A percentile compares a stretch with the other conserved stretches of the same genome.
These are phyloP conservation scores for Drosophila albomicans DNA, from an alignment of 1,140 invertebrate genomes.

Conservation along the genomic window DNA sequence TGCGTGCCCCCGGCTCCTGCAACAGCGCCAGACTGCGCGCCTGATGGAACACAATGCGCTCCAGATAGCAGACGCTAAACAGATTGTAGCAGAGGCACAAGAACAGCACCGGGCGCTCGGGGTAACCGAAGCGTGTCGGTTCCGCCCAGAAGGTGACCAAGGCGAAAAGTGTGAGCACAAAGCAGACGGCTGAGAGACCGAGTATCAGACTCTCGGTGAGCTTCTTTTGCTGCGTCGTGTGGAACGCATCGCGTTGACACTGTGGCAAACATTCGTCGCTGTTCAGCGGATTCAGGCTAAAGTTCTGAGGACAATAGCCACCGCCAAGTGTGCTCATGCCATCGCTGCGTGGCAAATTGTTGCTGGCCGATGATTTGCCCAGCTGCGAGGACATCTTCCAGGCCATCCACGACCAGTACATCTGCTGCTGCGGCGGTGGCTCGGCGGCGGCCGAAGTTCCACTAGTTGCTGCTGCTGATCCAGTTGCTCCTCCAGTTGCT, in stretches of 20 bases:
- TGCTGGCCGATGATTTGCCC: conserved; percentile 41
- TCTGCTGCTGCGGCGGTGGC: conserved; percentile 41
- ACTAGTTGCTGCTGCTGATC: background rate
- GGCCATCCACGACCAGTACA: conserved; percentile 74
- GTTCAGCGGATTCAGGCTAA: conserved; percentile 71
- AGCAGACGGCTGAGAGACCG: conserved; percentile 93
- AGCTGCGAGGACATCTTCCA: conserved; percentile 63
- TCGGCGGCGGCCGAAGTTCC: background rate
- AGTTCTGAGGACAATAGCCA: conserved; percentile 74
- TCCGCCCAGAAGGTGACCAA: conserved; percentile 96
- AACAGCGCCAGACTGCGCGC: conserved; percentile 88
- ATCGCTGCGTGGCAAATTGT: background rate
- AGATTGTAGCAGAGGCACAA: conserved; percentile 94
- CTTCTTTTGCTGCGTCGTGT: conserved; percentile 90
- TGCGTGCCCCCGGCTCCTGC: conserved; percentile 76
- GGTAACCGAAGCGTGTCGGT: conserved; percentile 92
- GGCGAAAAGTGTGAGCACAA: conserved; percentile 93
- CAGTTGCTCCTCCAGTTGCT: background rate
- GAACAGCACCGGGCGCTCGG: conserved; percentile 94
- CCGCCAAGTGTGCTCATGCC: background rate
- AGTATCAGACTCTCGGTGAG: conserved; percentile 93
- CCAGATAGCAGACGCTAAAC: conserved; percentile 87
- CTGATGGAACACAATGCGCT: conserved; percentile 86
- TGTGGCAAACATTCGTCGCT: conserved; percentile 87
- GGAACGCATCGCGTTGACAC: conserved; percentile 90